phyloP scores from a whole-genome alignment of 1,140 invertebrate genomes.

The Zeugodacus cucurbitae region DNA sequence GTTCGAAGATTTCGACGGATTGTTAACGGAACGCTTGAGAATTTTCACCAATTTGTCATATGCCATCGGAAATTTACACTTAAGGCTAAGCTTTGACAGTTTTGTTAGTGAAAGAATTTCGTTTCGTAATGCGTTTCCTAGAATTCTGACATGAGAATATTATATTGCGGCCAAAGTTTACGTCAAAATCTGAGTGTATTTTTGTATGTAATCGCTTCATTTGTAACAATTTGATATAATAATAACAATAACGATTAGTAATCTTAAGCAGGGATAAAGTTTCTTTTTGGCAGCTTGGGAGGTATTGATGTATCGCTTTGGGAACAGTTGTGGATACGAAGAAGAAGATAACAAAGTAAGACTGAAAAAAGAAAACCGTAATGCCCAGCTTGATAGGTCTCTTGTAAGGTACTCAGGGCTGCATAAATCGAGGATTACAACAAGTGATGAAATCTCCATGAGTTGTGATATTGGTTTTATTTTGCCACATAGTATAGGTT shows the following conservation, averaged over 20 bases:
- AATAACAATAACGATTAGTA: background rate
- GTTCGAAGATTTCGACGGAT: background rate
- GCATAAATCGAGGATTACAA: too few relatives aligned
- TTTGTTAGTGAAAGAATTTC: slow-evolving; percentile 15
- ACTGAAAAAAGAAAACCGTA: too few relatives aligned
- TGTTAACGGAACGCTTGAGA: background rate
- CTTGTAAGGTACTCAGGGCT: too few relatives aligned
- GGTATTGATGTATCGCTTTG: background rate
- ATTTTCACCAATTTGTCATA: slow-evolving; percentile 37
- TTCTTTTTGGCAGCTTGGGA: background rate
- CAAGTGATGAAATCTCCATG: too few relatives aligned
- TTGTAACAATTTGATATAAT: background rate
- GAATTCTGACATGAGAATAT: background rate
- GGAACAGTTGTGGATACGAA: background rate
- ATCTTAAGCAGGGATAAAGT: background rate
- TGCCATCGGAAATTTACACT: slow-evolving; percentile 27
- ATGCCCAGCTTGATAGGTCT: too few relatives aligned
- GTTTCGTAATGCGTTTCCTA: background rate
- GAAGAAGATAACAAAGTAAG: background rate
- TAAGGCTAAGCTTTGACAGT: slow-evolving; percentile 36
- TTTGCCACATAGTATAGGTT: too few relatives aligned
- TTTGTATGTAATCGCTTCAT: slow-evolving; percentile 2
- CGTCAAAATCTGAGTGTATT: background rate
- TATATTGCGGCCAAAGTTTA: background rate
- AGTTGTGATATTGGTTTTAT: too few relatives aligned